Evolutionary conservation across 1,140 invertebrate genomes (phyloP).

Genomic region (Drosophila sulfurigaster): DNA sequence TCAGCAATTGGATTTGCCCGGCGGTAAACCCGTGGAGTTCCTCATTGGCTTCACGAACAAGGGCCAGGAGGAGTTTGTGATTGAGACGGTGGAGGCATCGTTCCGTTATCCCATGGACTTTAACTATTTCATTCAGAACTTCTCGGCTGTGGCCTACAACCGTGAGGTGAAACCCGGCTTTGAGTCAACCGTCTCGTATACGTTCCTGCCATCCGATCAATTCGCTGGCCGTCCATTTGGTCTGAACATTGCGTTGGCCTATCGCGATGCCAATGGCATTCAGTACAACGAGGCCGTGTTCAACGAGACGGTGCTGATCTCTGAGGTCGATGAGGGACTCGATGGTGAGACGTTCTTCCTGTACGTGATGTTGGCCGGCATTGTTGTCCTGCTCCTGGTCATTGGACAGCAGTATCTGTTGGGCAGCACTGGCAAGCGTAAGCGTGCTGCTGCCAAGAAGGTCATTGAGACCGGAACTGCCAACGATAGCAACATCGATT

Average conservation of each 20-base stretch:
- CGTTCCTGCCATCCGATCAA: constrained; percentile 97
- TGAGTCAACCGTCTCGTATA: constrained; percentile 97
- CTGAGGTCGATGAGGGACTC: constrained; percentile 98
- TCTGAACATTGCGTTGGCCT: constrained; percentile 96
- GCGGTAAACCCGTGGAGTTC: constrained; percentile 96
- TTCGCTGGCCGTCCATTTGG: constrained; percentile 98
- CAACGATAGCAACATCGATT: constrained; percentile 97
- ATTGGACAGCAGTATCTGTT: constrained; percentile 95
- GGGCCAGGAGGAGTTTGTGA: constrained; percentile 94
- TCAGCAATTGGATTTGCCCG: constrained; percentile 85
- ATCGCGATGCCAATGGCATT: constrained; percentile 91
- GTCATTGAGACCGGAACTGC: constrained; percentile 92
- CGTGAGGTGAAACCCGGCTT: constrained; percentile 94
- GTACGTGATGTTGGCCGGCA: constrained; percentile 96
- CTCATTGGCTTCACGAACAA: constrained; percentile 98
- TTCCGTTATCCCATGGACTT: constrained; percentile 99
- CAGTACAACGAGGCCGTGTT: constrained; percentile 96
- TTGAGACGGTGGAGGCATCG: constrained; percentile 97
- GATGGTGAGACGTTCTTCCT: constrained; percentile 99
- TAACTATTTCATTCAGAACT: constrained; percentile 99
- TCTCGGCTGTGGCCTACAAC: constrained; percentile 96
- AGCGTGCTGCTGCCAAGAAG: constrained; percentile 87
- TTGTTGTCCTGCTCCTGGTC: constrained; percentile 94
- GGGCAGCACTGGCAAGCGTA: constrained; percentile 88
- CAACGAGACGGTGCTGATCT: constrained; percentile 99